Evolutionary conservation across 2,888 invertebrate species (phyloP).

Genomic region (Hypena proboscidalis): DNA sequence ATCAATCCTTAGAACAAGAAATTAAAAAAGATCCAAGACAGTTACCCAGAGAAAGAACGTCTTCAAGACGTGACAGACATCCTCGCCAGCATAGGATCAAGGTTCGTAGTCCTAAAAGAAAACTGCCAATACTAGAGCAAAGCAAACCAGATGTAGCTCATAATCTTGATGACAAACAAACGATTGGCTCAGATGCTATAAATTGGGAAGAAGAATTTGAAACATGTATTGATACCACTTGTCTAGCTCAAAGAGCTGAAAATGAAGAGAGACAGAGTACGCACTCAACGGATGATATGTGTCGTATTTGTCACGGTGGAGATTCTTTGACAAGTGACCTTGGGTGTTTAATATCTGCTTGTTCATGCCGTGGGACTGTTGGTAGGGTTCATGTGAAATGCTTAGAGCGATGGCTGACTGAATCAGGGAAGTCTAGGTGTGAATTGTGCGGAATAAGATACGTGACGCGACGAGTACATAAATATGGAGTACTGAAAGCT

Average conservation of each 20-base stretch:
- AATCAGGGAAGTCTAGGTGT: slow-evolving; percentile 89
- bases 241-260: slow-evolving; percentile 35
- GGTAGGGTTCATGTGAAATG: slow-evolving; percentile 90
- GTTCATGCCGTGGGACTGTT: slow-evolving; percentile 87
- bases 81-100: slow-evolving; percentile 66
- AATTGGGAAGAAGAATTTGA: slow-evolving; percentile 57
- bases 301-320: slow-evolving; percentile 79
- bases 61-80: slow-evolving; percentile 53
- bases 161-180: slow-evolving; percentile 21
- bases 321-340: slow-evolving; percentile 61
- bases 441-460: slow-evolving; percentile 90
- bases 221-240: slow-evolving; percentile 28
- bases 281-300: slow-evolving; percentile 73
- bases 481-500: slow-evolving; percentile 84
- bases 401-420: slow-evolving; percentile 91
- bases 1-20: slow-evolving; percentile 17
- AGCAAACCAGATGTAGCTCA: slow-evolving; percentile 34
- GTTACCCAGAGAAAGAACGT: slow-evolving; percentile 43
- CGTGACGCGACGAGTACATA: slow-evolving; percentile 86
- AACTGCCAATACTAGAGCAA: slow-evolving; percentile 44
- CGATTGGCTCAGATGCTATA: slow-evolving; percentile 49
- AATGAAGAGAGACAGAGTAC: slow-evolving; percentile 58
- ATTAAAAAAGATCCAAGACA: slow-evolving; percentile 28
- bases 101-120: slow-evolving; percentile 71
- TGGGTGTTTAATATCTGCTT: slow-evolving; percentile 73